Evolutionary conservation across 2,888 invertebrate genomes (phyloP), one percentile per base, ranked within the genome.

Genomic region (Coelogynopora nodosa): DNA sequence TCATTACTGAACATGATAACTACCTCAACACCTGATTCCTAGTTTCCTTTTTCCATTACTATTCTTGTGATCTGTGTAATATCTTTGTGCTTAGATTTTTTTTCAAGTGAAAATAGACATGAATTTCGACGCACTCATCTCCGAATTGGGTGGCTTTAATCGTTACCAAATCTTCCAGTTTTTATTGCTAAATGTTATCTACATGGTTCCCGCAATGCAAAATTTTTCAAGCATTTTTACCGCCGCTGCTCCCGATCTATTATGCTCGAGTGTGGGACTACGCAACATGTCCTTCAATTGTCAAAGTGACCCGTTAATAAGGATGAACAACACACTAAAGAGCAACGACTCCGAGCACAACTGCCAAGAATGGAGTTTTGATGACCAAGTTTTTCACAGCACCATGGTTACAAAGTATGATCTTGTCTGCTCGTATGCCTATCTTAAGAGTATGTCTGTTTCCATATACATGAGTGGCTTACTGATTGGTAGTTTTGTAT

Each of bases 391-490:
- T 26, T 74, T 74, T 23, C 23, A 74, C 18, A 74, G 74, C 74
- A 74, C 74, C 74, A 74, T 74, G 23, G 74, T 74, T 23, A 74
- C 74, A 74, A 74, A 74, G 74, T 74, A 74, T 26, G 74, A 74
- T 26, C 74, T 74, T 13, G 74, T 74, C 74, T 74, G 74, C 23
- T 74, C 74, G 5, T 74, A 74, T 74, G 74, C 2, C 23, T 74
- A 74, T 74, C 74, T 74, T 26, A 13, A 5, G 5, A 13, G 10
- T 23, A 5, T 74, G 10, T 74, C 74, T 74, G 27, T 74, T 26
- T 13, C 74, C 5, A 2, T 74, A 23, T 74, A 74, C 23, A 74
- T 74, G 74, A 26, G 10, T 26, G 74, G 74, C 23, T 74, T 74
- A 10, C 27, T 74, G 23, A 23, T 74, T 74, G 74, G 74, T 26